phyloP scores from a whole-genome alignment of 2,888 invertebrate species.

The Charanyca ferruginea region DNA sequence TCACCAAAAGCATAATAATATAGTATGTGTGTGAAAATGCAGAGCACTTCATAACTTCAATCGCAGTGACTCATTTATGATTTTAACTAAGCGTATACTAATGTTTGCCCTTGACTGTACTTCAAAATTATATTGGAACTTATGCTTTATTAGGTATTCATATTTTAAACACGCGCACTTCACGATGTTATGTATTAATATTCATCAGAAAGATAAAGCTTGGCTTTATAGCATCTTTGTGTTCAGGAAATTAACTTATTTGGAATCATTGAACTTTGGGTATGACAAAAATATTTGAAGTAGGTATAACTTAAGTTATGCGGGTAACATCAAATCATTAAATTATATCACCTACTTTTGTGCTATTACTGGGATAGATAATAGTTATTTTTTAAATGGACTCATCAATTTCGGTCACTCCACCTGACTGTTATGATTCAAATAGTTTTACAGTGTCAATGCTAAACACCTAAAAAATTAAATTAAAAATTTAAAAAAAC shows the following conservation, averaged over 20 bases:
- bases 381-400: constrained; percentile 5
- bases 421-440: background rate
- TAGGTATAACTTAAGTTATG: constrained; percentile 5
- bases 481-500: too few relatives aligned
- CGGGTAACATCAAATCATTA: constrained; percentile 5
- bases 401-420: constrained; percentile 27
- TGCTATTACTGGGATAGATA: constrained; percentile 31
- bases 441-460: background rate
- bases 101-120: constrained; percentile 20
- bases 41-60: background rate
- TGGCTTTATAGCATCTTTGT: constrained; percentile 49
- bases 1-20: background rate
- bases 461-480: too few relatives aligned
- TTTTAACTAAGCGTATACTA: background rate
- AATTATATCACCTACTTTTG: constrained; percentile 15
- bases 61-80: background rate
- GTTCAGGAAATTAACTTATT: constrained; percentile 54
- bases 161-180: constrained; percentile 67
- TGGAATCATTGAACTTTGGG: constrained; percentile 32
- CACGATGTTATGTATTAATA: constrained; percentile 60
- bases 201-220: constrained; percentile 58
- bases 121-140: constrained; percentile 55
- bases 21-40: background rate
- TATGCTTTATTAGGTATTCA: constrained; percentile 60
- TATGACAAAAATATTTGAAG: constrained; percentile 25